phyloP scores from a whole-genome alignment of 2,113 vertebrate genomes.

The Embiotoca jacksoni region DNA sequence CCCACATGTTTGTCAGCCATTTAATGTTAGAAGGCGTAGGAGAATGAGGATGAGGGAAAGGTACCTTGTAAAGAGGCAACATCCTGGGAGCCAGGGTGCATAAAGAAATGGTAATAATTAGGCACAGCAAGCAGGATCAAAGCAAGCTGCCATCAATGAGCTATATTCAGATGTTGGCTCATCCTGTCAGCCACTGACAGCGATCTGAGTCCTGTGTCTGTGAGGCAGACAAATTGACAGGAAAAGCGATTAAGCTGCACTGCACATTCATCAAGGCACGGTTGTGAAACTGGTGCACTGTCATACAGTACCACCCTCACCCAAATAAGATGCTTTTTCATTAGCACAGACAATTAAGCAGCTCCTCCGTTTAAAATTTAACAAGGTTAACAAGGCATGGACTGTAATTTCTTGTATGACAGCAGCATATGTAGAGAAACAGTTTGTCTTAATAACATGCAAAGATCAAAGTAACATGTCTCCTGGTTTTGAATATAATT shows the following conservation, averaged over 20 bases:
- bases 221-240: conserved; percentile 56
- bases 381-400: conserved; percentile 1
- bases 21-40: conserved; percentile 51
- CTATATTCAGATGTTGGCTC: conserved; percentile 71
- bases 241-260: conserved; percentile 25
- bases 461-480: conserved; percentile 40
- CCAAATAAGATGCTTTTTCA: conserved; percentile 34
- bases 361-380: conserved; percentile 16
- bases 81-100: conserved; percentile 50
- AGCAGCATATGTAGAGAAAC: conserved; percentile 11
- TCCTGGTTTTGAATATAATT: conserved; percentile 5
- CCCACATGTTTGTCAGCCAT: conserved; percentile 57
- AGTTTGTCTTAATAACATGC: conserved; percentile 3
- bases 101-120: conserved; percentile 73
- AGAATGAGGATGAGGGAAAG: conserved; percentile 47
- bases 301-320: not conserved
- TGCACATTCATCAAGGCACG: conserved; percentile 39
- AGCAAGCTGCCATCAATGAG: conserved; percentile 71
- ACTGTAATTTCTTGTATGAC: not conserved
- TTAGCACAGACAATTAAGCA: conserved; percentile 6
- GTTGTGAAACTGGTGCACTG: conserved; percentile 36
- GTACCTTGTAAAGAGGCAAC: conserved; percentile 52
- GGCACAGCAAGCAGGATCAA: conserved; percentile 70
- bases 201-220: conserved; percentile 56
- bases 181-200: conserved; percentile 54